phyloP scores from a whole-genome alignment of 2,113 vertebrate species.

The Phasianus colchicus region DNA sequence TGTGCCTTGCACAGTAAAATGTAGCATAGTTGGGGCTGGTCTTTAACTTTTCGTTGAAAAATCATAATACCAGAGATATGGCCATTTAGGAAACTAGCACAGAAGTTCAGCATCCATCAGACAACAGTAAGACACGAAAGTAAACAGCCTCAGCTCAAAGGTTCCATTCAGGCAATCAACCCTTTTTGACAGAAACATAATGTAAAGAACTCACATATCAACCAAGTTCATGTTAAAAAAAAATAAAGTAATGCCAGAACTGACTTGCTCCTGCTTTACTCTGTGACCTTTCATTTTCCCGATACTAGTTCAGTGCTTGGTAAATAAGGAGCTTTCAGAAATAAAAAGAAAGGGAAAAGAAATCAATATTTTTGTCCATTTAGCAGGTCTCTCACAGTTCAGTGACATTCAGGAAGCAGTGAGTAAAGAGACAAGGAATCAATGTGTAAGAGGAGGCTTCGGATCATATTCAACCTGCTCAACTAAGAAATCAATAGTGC shows the following conservation, averaged over 20 bases:
- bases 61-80: not conserved
- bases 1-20: not conserved
- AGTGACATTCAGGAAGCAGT: constrained; percentile 66
- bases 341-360: constrained; percentile 45
- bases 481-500: constrained; percentile 58
- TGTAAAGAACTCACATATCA: not conserved
- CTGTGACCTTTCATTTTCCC: constrained; percentile 57
- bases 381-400: constrained; percentile 73
- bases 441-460: constrained; percentile 59
- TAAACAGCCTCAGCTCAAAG: not conserved
- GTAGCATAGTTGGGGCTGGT: not conserved
- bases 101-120: not conserved
- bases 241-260: not conserved
- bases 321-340: constrained; percentile 75
- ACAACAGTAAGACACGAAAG: not conserved
- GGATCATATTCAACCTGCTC: constrained; percentile 59
- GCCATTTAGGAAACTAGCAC: not conserved
- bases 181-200: not conserved
- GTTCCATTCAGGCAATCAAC: not conserved
- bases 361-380: constrained; percentile 82
- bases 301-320: constrained; percentile 70
- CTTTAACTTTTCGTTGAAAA: not conserved
- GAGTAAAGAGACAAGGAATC: constrained; percentile 70
- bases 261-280: constrained; percentile 20
- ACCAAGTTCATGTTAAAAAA: not conserved